Conservation (phyloP, 2,888 invertebrate species). For the Drosophila neotestacea region DNA sequence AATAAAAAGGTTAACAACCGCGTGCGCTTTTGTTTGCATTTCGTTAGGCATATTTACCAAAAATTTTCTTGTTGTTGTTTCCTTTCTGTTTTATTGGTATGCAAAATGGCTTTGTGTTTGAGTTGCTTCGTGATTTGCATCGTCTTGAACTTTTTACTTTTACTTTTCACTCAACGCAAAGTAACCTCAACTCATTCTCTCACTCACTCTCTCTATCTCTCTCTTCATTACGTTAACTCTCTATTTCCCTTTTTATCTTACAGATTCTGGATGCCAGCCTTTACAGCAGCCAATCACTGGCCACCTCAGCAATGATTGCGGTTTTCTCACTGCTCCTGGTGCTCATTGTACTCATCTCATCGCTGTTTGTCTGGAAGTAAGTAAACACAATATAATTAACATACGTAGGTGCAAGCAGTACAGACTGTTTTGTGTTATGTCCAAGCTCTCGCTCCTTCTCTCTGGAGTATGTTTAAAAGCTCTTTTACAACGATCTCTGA, state of each 20-base stretch:
- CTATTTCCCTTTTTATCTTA: constrained; percentile 81
- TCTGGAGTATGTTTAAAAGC: neutral
- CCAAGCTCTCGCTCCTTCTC: neutral
- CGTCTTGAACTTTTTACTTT: constrained; percentile 53
- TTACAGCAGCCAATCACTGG: constrained; percentile 93
- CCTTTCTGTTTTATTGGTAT: constrained; percentile 51
- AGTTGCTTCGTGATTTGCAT: constrained; percentile 65
- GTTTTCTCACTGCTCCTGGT: constrained; percentile 92
- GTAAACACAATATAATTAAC: constrained; percentile 84
- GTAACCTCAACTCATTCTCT: constrained; percentile 43
- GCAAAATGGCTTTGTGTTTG: constrained; percentile 76
- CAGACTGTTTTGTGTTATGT: neutral
- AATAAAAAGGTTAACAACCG: constrained; percentile 69
- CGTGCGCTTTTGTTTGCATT: constrained; percentile 76
- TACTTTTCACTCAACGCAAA: constrained; percentile 43
- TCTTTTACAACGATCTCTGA: constrained; percentile 28
- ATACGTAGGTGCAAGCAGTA: constrained; percentile 7
- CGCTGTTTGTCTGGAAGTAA: constrained; percentile 95
- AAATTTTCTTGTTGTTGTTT: constrained; percentile 33
- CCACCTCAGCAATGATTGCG: constrained; percentile 93
- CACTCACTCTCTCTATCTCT: constrained; percentile 85
- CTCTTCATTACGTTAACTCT: neutral
- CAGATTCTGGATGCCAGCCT: constrained; percentile 96
- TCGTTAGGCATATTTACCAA: constrained; percentile 77
- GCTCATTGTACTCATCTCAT: constrained; percentile 91